Conservation (phyloP, 2,888 invertebrate genomes). For the Phrixothrix hirtus region DNA sequence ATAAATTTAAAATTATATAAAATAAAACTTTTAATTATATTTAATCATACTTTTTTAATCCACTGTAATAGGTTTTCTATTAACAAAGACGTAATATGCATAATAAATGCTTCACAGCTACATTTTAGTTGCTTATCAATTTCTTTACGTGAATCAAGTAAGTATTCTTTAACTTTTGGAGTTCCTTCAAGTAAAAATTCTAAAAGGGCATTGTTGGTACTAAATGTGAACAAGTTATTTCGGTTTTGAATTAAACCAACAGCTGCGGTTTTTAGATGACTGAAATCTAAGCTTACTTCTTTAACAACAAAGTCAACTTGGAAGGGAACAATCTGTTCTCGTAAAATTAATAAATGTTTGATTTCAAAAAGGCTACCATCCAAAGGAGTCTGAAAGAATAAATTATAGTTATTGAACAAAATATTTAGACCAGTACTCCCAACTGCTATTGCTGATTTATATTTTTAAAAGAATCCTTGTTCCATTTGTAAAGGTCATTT, state of each 20-base stretch:
- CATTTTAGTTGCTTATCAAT: conserved; percentile 91
- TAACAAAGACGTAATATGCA: conserved; percentile 73
- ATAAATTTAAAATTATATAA: too few relatives aligned
- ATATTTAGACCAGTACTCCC: too few relatives aligned
- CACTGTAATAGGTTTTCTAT: conserved; percentile 75
- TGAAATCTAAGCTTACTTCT: conserved; percentile 92
- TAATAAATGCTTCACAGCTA: conserved; percentile 87
- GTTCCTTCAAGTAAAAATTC: conserved; percentile 93
- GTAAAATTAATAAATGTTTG: conserved; percentile 92
- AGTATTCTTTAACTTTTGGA: conserved; percentile 88
- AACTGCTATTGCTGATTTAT: too few relatives aligned
- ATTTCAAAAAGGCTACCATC: conserved; percentile 97
- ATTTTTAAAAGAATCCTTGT: neutral
- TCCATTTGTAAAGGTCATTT: neutral
- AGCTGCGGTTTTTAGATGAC: conserved; percentile 87
- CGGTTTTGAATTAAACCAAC: conserved; percentile 75
- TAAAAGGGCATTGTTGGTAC: conserved; percentile 87
- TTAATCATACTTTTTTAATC: conserved; percentile 69
- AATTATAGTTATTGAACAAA: too few relatives aligned
- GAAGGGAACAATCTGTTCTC: conserved; percentile 98
- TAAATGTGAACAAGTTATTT: conserved; percentile 76
- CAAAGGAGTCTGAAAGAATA: conserved; percentile 65
- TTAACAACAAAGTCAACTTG: conserved; percentile 92
- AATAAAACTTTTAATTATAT: too few relatives aligned
- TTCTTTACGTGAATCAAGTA: conserved; percentile 93